Evolutionary conservation across 2,113 vertebrate genomes (phyloP).

Genomic region (Antigone vipio): DNA sequence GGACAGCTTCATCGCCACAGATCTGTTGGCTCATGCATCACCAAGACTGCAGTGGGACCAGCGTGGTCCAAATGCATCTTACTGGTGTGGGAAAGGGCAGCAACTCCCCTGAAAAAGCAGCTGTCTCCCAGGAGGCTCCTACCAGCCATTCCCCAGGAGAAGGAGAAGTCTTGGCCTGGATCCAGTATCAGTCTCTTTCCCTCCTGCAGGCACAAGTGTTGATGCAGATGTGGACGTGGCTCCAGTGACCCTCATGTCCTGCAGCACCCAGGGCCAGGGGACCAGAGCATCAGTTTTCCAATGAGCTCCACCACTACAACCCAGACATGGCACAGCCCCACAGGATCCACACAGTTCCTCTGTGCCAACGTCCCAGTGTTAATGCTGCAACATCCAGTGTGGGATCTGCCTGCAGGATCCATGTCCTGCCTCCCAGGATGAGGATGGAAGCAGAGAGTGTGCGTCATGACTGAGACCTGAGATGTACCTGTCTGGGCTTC

Average conservation of each 20-base stretch:
- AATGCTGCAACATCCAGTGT: fast-evolving
- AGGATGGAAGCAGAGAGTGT: not conserved
- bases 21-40: not conserved
- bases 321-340: not conserved
- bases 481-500: not conserved
- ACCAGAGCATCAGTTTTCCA: not conserved
- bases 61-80: not conserved
- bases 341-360: not conserved
- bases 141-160: not conserved
- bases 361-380: fast-evolving
- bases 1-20: fast-evolving
- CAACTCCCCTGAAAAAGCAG: not conserved
- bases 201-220: not conserved
- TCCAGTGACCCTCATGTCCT: not conserved
- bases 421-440: not conserved
- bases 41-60: not conserved
- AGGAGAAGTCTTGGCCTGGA: not conserved
- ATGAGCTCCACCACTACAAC: not conserved
- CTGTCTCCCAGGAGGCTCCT: not conserved
- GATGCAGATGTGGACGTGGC: not conserved
- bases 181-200: not conserved
- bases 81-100: not conserved
- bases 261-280: not conserved
- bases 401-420: not conserved
- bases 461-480: not conserved